Evolutionary conservation across 37 sponge, comb jelly and placozoan species (phyloP).

Genomic region (Beroe ovata): DNA sequence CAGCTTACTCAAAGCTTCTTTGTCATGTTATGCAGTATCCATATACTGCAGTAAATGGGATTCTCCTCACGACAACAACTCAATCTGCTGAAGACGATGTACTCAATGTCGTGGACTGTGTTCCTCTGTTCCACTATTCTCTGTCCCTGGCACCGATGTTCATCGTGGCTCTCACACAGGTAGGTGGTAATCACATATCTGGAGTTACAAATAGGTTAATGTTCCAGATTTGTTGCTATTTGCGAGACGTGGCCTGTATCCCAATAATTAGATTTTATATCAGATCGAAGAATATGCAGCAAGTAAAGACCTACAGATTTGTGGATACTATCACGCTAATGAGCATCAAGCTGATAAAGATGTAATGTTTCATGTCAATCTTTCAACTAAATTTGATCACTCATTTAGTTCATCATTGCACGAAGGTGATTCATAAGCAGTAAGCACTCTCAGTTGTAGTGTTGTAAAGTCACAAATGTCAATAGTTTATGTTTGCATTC

Average conservation of each 20-base stretch:
- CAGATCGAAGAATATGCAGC: constrained; percentile 57
- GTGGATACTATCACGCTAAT: constrained; percentile 60
- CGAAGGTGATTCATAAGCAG: no score
- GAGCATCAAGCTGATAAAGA: constrained; percentile 15
- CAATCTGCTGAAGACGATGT: not conserved
- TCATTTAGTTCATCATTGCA: no score
- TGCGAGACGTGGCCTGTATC: no score
- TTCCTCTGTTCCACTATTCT: constrained; percentile 45
- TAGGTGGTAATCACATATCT: not conserved
- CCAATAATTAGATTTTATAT: no score
- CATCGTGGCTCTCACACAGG: constrained; percentile 57
- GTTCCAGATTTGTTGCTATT: no score
- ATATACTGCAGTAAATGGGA: constrained; percentile 46
- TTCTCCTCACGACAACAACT: not conserved
- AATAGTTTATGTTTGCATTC: no score
- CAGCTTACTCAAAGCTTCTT: constrained; percentile 17
- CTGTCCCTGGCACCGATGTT: constrained; percentile 44
- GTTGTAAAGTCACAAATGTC: no score
- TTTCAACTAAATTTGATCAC: no score
- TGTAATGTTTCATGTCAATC: no score
- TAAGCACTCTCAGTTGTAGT: no score
- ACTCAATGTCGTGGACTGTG: constrained; percentile 28
- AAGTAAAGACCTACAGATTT: constrained; percentile 10
- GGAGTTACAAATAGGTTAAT: no score
- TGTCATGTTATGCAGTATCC: constrained; percentile 63